A percentile compares a stretch with the other conserved stretches of the same genome.
Evolutionary conservation across 1,140 invertebrate genomes (phyloP).

Genomic region (Ridgeia piscesae): DNA sequence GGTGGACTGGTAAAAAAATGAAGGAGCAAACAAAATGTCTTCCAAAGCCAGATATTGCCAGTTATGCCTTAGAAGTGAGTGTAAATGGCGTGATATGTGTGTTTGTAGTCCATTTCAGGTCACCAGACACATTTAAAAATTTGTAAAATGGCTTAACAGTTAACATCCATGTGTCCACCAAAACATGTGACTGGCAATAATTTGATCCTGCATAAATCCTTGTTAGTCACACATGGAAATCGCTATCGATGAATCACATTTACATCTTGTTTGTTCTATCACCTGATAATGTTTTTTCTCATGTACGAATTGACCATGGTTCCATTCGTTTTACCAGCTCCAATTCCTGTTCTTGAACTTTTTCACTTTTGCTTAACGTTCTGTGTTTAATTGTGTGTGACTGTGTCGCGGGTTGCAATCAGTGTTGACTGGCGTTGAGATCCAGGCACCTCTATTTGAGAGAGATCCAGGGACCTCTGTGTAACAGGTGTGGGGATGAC

Average conservation of each 20-base stretch:
- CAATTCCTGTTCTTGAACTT: background rate
- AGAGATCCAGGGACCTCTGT: background rate
- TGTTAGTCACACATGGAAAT: background rate
- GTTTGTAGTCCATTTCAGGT: no score
- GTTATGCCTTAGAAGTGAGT: no score
- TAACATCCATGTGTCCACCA: no score
- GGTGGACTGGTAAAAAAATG: no score
- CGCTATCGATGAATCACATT: background rate
- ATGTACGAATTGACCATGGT: background rate
- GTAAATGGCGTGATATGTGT: no score
- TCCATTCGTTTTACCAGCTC: background rate
- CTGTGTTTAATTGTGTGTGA: background rate
- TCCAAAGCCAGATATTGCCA: no score
- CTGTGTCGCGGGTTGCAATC: background rate
- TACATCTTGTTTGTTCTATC: background rate
- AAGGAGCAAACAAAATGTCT: no score
- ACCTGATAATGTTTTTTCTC: background rate
- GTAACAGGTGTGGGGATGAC: background rate
- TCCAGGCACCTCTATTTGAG: background rate
- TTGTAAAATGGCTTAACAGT: no score
- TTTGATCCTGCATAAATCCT: no score
- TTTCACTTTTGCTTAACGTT: background rate
- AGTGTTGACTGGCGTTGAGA: background rate
- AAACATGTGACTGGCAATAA: no score
- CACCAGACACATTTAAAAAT: no score